Conservation (phyloP, 2,888 invertebrate genomes). For the Arge pagana region DNA sequence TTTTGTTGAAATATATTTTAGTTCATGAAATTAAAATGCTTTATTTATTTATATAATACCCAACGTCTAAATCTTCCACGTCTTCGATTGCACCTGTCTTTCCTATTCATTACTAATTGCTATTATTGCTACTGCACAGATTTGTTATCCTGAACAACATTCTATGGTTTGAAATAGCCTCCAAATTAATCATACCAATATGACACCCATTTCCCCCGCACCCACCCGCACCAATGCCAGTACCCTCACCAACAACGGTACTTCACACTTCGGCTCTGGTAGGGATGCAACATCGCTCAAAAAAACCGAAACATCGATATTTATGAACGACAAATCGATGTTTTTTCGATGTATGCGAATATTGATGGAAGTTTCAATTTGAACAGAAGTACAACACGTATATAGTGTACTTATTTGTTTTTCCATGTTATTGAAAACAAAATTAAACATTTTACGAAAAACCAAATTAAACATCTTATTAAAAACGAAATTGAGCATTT, state of each 20-base stretch:
- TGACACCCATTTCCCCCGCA: neutral
- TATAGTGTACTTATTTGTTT: too few species aligned
- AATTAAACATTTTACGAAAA: too few species aligned
- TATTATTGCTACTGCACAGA: neutral
- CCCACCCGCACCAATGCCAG: neutral
- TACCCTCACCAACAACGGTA: slow-evolving; percentile 2
- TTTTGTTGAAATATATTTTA: neutral
- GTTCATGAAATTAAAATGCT: neutral
- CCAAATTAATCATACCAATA: slow-evolving; percentile 1
- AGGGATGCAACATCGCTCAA: slow-evolving; percentile 1
- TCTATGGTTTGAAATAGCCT: neutral
- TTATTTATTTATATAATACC: neutral
- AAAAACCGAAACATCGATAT: slow-evolving; percentile 6
- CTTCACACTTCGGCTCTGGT: slow-evolving; percentile 5
- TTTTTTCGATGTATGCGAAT: too few species aligned
- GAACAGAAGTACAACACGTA: too few species aligned
- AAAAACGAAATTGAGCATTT: too few species aligned
- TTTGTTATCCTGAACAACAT: neutral
- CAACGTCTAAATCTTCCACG: neutral
- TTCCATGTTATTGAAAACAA: too few species aligned
- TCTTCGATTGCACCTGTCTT: neutral
- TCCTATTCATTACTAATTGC: slow-evolving; percentile 5
- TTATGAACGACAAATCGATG: too few species aligned
- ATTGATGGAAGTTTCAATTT: too few species aligned
- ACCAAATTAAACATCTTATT: too few species aligned